Evolutionary conservation across 1,140 invertebrate genomes (phyloP).

Genomic region (Aricia agestis): DNA sequence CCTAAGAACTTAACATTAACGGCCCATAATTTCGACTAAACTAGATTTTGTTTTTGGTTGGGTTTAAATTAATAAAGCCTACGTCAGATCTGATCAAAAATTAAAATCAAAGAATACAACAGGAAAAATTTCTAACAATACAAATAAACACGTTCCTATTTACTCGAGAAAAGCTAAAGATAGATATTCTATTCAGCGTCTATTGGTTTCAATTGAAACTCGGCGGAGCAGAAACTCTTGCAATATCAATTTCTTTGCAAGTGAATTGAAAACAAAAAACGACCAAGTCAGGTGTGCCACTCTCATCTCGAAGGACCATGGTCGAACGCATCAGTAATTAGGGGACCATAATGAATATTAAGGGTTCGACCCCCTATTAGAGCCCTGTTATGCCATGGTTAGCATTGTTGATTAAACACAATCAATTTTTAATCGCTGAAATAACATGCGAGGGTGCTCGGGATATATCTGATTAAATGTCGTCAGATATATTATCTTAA

Average conservation of each 20-base stretch:
- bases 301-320: slow-evolving; percentile 47
- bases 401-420: slow-evolving; percentile 57
- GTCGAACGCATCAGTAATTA: slow-evolving; percentile 61
- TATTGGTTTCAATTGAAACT: slow-evolving; percentile 54
- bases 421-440: slow-evolving; percentile 54
- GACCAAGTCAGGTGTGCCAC: slow-evolving; percentile 57
- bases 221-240: slow-evolving; percentile 41
- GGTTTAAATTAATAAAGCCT: background rate
- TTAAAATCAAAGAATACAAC: background rate
- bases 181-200: slow-evolving; percentile 26
- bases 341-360: slow-evolving; percentile 71
- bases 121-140: background rate
- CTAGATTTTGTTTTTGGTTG: no score
- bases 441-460: slow-evolving; percentile 36
- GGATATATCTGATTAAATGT: slow-evolving; percentile 17
- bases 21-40: no score
- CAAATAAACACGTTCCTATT: slow-evolving; percentile 3
- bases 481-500: background rate
- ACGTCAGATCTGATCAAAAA: background rate
- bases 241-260: slow-evolving; percentile 59
- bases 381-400: slow-evolving; percentile 47
- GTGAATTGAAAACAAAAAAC: slow-evolving; percentile 59
- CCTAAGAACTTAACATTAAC: no score
- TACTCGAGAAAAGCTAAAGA: slow-evolving; percentile 7
- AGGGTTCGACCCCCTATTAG: slow-evolving; percentile 51